A percentile compares a stretch with the other conserved stretches of the same genome.
phyloP scores from a whole-genome alignment of 2,888 invertebrate genomes.

The Dioctria linearis region DNA sequence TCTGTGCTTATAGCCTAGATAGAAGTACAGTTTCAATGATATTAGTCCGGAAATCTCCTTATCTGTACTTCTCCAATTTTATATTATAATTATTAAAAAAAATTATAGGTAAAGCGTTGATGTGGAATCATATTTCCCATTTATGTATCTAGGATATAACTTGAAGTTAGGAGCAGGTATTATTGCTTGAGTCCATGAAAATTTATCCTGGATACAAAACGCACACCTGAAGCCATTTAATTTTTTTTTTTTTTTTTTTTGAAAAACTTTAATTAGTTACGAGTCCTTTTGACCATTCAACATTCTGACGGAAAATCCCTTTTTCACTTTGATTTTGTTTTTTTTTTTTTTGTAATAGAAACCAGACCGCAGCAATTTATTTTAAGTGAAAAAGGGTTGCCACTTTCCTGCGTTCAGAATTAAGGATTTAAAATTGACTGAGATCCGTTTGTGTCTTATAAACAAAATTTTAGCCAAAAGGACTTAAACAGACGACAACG shows the following conservation, averaged over 20 bases:
- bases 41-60: too few species aligned
- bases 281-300: not conserved
- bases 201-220: not conserved
- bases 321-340: not conserved
- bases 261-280: not conserved
- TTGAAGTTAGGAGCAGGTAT: too few species aligned
- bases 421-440: slow-evolving; percentile 6
- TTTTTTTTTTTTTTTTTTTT: not conserved
- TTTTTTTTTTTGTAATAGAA: not conserved
- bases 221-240: not conserved
- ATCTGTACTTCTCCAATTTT: too few species aligned
- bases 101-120: too few species aligned
- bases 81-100: too few species aligned
- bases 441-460: slow-evolving; percentile 7
- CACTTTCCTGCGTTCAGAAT: not conserved
- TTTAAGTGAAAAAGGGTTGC: not conserved
- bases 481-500: not conserved
- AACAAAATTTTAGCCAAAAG: slow-evolving; percentile 10
- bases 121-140: too few species aligned
- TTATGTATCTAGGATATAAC: too few species aligned
- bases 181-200: too few species aligned
- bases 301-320: not conserved
- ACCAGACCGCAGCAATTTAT: not conserved
- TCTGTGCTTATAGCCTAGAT: too few species aligned
- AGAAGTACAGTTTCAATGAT: too few species aligned